A percentile compares a stretch with the other conserved stretches of the same genome.
Evolutionary conservation across 2,888 invertebrate species (phyloP).

Genomic region (Hetaerina titia): DNA sequence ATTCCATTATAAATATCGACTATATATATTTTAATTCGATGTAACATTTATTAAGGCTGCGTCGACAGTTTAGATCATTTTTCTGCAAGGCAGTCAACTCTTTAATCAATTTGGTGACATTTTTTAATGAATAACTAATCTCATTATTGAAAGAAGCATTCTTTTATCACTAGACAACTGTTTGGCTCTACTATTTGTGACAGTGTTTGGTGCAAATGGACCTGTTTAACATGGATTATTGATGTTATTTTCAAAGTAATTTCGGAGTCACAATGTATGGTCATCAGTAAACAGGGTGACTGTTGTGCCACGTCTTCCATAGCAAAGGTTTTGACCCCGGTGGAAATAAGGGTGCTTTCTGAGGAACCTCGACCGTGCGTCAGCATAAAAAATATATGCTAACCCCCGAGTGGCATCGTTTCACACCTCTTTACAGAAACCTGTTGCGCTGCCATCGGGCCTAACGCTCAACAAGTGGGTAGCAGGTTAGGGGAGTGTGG

Average conservation of each 20-base stretch:
- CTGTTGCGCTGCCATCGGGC: conserved; percentile 58
- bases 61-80: too few relatives aligned
- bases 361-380: background rate
- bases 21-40: too few relatives aligned
- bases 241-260: background rate
- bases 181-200: background rate
- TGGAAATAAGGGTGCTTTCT: background rate
- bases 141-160: too few relatives aligned
- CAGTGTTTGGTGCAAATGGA: too few relatives aligned
- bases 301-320: background rate
- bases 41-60: too few relatives aligned
- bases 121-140: too few relatives aligned
- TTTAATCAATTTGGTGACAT: too few relatives aligned
- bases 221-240: background rate
- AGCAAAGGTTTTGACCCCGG: background rate
- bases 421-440: conserved; percentile 59
- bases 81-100: too few relatives aligned
- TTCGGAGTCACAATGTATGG: background rate
- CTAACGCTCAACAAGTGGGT: conserved; percentile 58
- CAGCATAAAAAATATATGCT: conserved; percentile 44
- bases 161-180: too few relatives aligned
- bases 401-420: background rate
- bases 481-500: conserved; percentile 49
- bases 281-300: background rate
- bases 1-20: too few relatives aligned